Percentiles rank a stretch among this genome's conserved stretches.
Conservation (phyloP, 2,888 invertebrate genomes). For the Oscheius myriophilus region DNA sequence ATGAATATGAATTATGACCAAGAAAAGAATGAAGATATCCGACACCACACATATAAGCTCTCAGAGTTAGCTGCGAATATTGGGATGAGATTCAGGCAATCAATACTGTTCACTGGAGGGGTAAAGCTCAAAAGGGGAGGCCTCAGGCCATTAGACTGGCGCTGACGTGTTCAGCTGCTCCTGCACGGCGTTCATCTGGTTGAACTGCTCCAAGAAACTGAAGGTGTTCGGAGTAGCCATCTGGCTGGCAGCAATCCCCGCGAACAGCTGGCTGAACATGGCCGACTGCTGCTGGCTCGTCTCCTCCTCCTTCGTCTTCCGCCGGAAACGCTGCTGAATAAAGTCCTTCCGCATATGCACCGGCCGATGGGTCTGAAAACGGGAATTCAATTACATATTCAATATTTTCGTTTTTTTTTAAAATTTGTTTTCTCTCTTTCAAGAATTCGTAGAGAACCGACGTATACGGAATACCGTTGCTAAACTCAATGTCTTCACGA, state of each 20-base stretch:
- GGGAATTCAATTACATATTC: background rate
- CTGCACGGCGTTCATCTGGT: conserved; percentile 41
- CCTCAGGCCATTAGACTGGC: conserved; percentile 19
- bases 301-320: conserved; percentile 59
- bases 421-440: background rate
- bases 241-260: conserved; percentile 23
- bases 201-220: conserved; percentile 51
- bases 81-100: conserved; percentile 16
- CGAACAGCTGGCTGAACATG: conserved; percentile 42
- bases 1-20: conserved; percentile 1
- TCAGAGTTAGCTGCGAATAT: conserved; percentile 4
- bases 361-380: conserved; percentile 68
- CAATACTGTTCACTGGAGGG: conserved; percentile 19
- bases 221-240: conserved; percentile 35
- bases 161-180: conserved; percentile 46
- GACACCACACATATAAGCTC: conserved; percentile 26
- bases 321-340: conserved; percentile 69
- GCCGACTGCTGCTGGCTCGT: conserved; percentile 35
- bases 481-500: too few relatives aligned
- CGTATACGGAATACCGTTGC: too few relatives aligned
- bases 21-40: conserved; percentile 9
- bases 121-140: conserved; percentile 20
- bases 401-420: conserved; percentile 16
- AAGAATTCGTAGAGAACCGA: too few relatives aligned
- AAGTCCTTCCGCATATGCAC: conserved; percentile 70